Evolutionary conservation across 1,140 invertebrate genomes (phyloP).

Genomic region (Drosophila sturtevanti): DNA sequence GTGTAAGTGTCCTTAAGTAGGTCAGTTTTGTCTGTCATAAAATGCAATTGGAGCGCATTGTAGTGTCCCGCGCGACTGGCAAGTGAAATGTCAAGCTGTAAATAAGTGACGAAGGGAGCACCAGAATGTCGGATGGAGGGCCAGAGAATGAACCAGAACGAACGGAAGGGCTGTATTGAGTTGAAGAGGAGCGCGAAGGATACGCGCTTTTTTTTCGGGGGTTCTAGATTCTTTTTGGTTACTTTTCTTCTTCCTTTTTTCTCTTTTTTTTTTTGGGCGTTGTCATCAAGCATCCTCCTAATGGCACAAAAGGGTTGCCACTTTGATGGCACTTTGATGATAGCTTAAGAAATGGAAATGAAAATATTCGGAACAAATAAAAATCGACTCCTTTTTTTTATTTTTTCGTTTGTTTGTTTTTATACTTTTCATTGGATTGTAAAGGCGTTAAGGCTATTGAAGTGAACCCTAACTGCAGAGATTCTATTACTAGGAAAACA

Average conservation of each 20-base stretch:
- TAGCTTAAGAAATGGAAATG: slow-evolving; percentile 21
- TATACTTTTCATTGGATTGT: not conserved
- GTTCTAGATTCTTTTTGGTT: not conserved
- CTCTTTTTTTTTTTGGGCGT: not conserved
- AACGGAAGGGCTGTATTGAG: not conserved
- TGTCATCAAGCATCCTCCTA: slow-evolving; percentile 14
- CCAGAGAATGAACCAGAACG: no score
- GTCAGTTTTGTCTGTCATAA: slow-evolving; percentile 76
- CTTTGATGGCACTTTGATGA: slow-evolving; percentile 19
- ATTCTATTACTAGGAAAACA: not conserved
- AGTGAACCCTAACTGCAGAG: not conserved
- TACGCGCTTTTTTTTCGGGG: slow-evolving; percentile 10
- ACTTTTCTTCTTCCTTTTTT: not conserved
- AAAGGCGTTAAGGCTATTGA: not conserved
- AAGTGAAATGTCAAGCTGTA: slow-evolving; percentile 77
- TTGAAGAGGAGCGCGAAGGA: slow-evolving; percentile 23
- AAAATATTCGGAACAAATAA: not conserved
- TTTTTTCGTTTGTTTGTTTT: not conserved
- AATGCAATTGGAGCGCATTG: slow-evolving; percentile 77
- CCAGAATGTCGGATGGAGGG: not conserved
- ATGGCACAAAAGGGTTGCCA: slow-evolving; percentile 21
- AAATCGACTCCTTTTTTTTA: not conserved
- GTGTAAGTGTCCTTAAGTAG: slow-evolving; percentile 59
- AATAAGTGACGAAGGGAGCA: slow-evolving; percentile 43
- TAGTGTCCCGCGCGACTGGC: slow-evolving; percentile 65